Base-by-base conservation (phyloP, 2,797 vertebrate genomes). In the Callimico goeldii region DNA sequence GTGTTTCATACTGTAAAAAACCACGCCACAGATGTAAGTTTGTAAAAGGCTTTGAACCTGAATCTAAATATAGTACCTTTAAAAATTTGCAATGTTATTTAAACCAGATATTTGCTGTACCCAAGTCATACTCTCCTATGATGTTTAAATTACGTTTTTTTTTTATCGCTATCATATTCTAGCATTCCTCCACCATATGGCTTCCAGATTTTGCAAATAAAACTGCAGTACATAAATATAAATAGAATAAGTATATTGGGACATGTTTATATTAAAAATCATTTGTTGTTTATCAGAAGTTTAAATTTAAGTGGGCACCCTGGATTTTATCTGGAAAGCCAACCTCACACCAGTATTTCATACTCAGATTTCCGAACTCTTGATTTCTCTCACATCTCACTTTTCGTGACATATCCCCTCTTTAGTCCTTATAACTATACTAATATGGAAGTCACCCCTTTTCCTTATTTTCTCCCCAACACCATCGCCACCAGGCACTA, bases 171-270 rank as follows among this genome's bases (percentile, higher is more conserved):
- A 80, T 84, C 11, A 13, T 43, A 89, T 83, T 86, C 46, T 70
- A 91, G 28, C 50, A 46, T 82, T 75, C 48, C 26, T 82, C n/a
- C 5, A 84, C 89, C 39, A 20, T 76, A 87, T 28, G 28, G 19
- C 75, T 93, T 41, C 22, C 43, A 85, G 61, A 52, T 81, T 95
- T 95, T 95, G 17, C 72, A 97, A 92, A 81, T 89, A 77, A 76
- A 96, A 77, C 70, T 67, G 64, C 4, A 67, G 17, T n/a, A 80
- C 5, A 52, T 92, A 39, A 80, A 7, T 91, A n/a, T 80, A 91
- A 90, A 30, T 46, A 80, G 17, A 85, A 83, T 46, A 30, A 75
- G 24, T 67, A 26, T 80, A 84, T 88, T 80, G 55, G 50, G 55
- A 76, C 46, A 46, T 76, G 43, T 8, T 92, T 85, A 82, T 72